Evolutionary conservation across 1,140 invertebrate species (phyloP).

Genomic region (Zelostemma sp.): DNA sequence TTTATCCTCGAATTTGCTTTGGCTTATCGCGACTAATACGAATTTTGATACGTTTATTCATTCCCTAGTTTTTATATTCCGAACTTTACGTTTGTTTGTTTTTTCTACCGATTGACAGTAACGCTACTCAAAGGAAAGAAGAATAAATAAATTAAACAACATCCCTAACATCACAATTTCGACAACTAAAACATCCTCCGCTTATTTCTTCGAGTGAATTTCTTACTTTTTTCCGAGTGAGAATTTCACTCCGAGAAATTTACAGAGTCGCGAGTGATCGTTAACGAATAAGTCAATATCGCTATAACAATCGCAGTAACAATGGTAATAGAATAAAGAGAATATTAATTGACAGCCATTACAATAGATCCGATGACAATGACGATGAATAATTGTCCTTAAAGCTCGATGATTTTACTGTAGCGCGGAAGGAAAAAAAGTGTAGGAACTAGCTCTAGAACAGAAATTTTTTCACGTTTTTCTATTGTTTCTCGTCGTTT

Average conservation of each 20-base stretch:
- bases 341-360: conserved; percentile 11
- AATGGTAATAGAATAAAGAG: conserved; percentile 21
- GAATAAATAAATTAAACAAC: conserved; percentile 5
- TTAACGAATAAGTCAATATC: conserved; percentile 9
- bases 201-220: too few species aligned
- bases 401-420: background rate
- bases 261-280: background rate
- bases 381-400: background rate
- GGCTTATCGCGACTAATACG: conserved; percentile 57
- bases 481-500: background rate
- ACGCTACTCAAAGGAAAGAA: background rate
- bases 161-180: conserved; percentile 21
- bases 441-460: background rate
- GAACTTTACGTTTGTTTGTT: background rate
- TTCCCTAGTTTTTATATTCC: conserved; percentile 2
- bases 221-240: too few species aligned
- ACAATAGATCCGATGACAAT: background rate
- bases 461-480: background rate
- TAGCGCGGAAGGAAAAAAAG: background rate
- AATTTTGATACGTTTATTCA: conserved; percentile 41
- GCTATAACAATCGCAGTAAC: conserved; percentile 26
- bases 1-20: conserved; percentile 51
- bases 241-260: too few species aligned
- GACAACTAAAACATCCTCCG: conserved; percentile 6
- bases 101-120: background rate